A percentile compares a stretch with the other conserved stretches of the same genome.
These are phyloP conservation scores for Drosophila mulleri DNA, from an alignment of 2,888 invertebrate genomes.

Conservation along the genomic window DNA sequence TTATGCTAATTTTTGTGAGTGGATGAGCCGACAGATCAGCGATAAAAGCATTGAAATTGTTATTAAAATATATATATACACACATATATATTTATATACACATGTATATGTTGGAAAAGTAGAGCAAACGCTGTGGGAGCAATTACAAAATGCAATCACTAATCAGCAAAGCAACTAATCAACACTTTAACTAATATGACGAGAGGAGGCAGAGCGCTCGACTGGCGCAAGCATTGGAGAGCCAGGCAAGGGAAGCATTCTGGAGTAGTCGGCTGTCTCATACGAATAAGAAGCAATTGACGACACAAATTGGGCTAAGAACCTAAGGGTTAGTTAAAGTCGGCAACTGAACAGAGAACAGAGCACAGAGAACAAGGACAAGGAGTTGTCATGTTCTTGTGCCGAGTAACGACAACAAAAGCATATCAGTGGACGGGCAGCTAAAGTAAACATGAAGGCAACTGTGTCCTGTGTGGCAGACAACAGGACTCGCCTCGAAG, in stretches of 20 bases:
- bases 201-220: not conserved
- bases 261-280: not conserved
- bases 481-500: constrained; percentile 10
- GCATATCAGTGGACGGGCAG: constrained; percentile 64
- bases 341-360: constrained; percentile 11
- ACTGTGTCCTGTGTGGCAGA: constrained; percentile 8
- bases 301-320: constrained; percentile 24
- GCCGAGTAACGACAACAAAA: constrained; percentile 60
- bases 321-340: constrained; percentile 31
- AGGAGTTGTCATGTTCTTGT: constrained; percentile 44
- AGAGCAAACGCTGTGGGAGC: constrained; percentile 21
- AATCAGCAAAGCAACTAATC: constrained; percentile 47
- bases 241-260: not conserved
- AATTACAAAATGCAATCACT: constrained; percentile 35
- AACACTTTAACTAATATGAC: constrained; percentile 16
- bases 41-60: constrained; percentile 14
- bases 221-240: not conserved
- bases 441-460: constrained; percentile 47
- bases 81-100: not conserved
- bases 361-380: constrained; percentile 23
- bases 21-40: constrained; percentile 19
- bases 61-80: constrained; percentile 1
- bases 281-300: too few species aligned
- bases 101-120: not conserved
- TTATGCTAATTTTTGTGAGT: constrained; percentile 60